These are phyloP conservation scores for Stenopsyche tienmushanensis DNA, from an alignment of 1,140 invertebrate genomes.

Conservation along the genomic window DNA sequence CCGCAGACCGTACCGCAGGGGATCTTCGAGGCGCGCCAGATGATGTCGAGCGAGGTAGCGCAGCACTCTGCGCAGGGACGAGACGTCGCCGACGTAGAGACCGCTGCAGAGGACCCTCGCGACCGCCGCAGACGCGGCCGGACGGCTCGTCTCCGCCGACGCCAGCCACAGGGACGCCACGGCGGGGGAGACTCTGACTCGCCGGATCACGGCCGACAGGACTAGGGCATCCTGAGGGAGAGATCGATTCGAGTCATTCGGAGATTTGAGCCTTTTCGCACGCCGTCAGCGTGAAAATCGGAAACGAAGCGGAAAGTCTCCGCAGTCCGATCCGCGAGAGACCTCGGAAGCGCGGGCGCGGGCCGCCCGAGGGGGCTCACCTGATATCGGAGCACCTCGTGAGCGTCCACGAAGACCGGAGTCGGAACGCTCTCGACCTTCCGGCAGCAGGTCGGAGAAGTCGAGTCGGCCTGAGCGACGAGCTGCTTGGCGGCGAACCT, in stretches of 20 bases:
- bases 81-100: conserved; percentile 85
- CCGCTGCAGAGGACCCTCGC: conserved; percentile 76
- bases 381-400: conserved; percentile 80
- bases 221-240: conserved; percentile 72
- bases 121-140: conserved; percentile 65
- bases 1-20: conserved; percentile 71
- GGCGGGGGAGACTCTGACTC: conserved; percentile 76
- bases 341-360: no score
- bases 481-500: conserved; percentile 80
- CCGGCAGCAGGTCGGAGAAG: conserved; percentile 73
- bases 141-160: conserved; percentile 69
- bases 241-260: no score
- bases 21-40: conserved; percentile 78
- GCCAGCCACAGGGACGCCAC: conserved; percentile 78
- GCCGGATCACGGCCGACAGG: conserved; percentile 78
- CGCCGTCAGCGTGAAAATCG: no score
- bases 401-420: conserved; percentile 83
- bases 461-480: conserved; percentile 73
- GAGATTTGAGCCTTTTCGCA: no score
- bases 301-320: no score
- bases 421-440: conserved; percentile 75
- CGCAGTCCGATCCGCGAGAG: no score
- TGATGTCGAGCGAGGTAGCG: conserved; percentile 83
- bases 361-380: no score
- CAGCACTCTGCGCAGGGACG: conserved; percentile 73